phyloP scores from a whole-genome alignment of 2,888 invertebrate species.

The Bugula neritina region DNA sequence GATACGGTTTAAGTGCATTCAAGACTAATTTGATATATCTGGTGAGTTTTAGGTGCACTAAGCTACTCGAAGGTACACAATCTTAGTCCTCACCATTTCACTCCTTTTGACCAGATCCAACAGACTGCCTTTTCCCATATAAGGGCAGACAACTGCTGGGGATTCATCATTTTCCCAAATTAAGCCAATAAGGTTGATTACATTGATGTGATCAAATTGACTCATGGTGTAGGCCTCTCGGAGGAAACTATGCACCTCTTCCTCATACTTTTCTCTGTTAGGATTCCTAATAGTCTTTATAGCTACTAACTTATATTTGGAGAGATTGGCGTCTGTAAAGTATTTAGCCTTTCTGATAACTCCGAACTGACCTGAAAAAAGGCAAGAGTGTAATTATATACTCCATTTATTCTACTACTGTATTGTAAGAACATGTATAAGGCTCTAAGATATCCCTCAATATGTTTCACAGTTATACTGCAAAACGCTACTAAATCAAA shows the following conservation, averaged over 20 bases:
- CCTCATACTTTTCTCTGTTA: background rate
- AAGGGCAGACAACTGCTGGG: slow-evolving; percentile 21
- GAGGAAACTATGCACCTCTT: slow-evolving; percentile 7
- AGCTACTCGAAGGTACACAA: too few species aligned
- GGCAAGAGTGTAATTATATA: too few species aligned
- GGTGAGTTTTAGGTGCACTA: too few species aligned
- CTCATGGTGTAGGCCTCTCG: slow-evolving; percentile 13
- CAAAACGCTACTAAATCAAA: background rate
- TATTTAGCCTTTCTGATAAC: slow-evolving; percentile 4
- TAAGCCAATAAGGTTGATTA: slow-evolving; percentile 11
- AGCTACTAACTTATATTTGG: background rate
- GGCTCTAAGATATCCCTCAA: too few species aligned
- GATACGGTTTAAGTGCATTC: too few species aligned
- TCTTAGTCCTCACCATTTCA: slow-evolving; percentile 14
- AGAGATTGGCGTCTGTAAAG: background rate
- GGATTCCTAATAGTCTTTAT: background rate
- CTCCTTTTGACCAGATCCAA: slow-evolving; percentile 11
- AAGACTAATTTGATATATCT: too few species aligned
- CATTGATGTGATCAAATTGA: slow-evolving; percentile 21
- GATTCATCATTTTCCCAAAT: background rate
- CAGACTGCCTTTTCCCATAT: slow-evolving; percentile 22
- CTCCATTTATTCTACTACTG: too few species aligned
- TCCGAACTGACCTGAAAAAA: slow-evolving; percentile 20
- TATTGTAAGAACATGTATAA: too few species aligned
- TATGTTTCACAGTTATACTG: too few species aligned